phyloP scores from a whole-genome alignment of 2,888 invertebrate species.

The Choreutis nemorana region DNA sequence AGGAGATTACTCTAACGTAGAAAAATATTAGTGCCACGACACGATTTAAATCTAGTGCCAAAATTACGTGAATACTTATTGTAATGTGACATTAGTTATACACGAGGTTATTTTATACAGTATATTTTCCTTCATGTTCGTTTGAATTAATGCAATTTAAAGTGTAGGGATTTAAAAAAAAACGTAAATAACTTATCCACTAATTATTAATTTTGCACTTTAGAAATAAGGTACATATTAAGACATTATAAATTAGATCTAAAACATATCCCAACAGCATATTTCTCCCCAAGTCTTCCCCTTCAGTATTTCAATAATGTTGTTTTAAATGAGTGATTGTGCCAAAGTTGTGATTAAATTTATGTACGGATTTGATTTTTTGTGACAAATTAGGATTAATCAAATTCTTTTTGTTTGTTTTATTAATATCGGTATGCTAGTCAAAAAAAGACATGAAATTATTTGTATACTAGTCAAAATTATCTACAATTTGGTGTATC shows the following conservation, averaged over 20 bases:
- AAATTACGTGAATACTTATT: constrained; percentile 18
- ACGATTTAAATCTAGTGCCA: constrained; percentile 43
- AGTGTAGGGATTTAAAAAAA: constrained; percentile 7
- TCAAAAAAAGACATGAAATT: constrained; percentile 41
- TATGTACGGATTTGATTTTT: constrained; percentile 27
- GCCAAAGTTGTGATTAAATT: constrained; percentile 53
- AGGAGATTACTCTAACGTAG: constrained; percentile 19
- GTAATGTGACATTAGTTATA: too few relatives aligned
- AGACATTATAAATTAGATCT: constrained; percentile 33
- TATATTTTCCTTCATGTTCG: constrained; percentile 4
- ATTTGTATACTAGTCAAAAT: constrained; percentile 57
- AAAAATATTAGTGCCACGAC: constrained; percentile 38
- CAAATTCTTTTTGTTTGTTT: constrained; percentile 21
- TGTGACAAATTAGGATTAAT: constrained; percentile 20
- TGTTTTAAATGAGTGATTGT: constrained; percentile 40
- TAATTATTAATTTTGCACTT: constrained; percentile 53
- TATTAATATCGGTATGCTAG: constrained; percentile 44
- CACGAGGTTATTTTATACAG: not conserved
- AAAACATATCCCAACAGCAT: constrained; percentile 52
- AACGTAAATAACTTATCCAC: constrained; percentile 21
- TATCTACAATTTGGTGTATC: too few relatives aligned
- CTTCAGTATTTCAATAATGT: constrained; percentile 51
- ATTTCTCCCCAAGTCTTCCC: constrained; percentile 55
- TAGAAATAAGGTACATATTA: constrained; percentile 44
- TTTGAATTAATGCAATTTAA: constrained; percentile 6